These are phyloP conservation scores for Eolophus roseicapilla DNA, from an alignment of 2,113 vertebrate species.

Conservation along the genomic window DNA sequence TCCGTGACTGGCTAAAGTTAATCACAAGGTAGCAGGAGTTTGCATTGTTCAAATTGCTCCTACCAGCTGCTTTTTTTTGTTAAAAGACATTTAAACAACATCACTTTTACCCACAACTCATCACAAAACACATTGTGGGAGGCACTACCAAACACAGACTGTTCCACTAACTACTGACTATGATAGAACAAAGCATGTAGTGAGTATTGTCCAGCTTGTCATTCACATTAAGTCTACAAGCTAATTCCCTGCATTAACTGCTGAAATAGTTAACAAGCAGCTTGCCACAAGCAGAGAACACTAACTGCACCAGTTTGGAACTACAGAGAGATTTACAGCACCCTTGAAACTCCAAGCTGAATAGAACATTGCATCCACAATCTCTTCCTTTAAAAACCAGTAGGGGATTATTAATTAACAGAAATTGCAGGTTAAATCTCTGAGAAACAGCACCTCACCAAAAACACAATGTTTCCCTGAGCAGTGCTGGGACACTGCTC, in stretches of 20 bases:
- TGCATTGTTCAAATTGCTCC: not conserved
- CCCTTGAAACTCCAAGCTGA: not conserved
- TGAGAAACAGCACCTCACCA: not conserved
- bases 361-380: not conserved
- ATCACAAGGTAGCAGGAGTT: not conserved
- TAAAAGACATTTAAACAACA: not conserved
- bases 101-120: not conserved
- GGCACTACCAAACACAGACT: not conserved
- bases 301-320: not conserved
- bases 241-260: not conserved
- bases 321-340: not conserved
- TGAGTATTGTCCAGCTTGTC: not conserved
- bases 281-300: not conserved
- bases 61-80: not conserved
- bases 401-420: not conserved
- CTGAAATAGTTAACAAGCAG: not conserved
- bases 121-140: rapidly evolving
- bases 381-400: not conserved
- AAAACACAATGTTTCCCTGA: not conserved
- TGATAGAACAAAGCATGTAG: rapidly evolving
- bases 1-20: not conserved
- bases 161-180: not conserved
- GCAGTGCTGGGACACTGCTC: rapidly evolving
- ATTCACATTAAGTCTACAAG: not conserved
- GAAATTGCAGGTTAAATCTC: not conserved